Evolutionary conservation across 2,113 vertebrate genomes (phyloP).

Genomic region (Dasyprocta punctata): DNA sequence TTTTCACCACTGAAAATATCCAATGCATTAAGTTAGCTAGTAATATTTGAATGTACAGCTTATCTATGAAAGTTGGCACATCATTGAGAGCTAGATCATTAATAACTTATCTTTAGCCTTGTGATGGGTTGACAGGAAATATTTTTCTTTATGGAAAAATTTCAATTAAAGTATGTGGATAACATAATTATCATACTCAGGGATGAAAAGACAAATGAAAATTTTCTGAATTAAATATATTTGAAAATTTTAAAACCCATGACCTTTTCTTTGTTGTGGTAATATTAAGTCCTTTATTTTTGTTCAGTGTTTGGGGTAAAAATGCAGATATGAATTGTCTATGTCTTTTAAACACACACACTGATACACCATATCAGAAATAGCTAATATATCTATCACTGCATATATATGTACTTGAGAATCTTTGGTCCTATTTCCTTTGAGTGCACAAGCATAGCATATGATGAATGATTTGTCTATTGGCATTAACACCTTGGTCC

Average conservation of each 20-base stretch:
- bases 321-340: background rate
- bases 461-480: background rate
- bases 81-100: background rate
- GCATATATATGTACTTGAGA: background rate
- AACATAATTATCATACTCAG: background rate
- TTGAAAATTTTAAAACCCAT: background rate
- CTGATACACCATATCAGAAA: background rate
- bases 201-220: background rate
- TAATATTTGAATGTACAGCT: background rate
- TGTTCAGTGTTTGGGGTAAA: background rate
- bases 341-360: background rate
- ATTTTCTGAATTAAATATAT: background rate
- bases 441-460: background rate
- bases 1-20: background rate
- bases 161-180: background rate
- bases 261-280: background rate
- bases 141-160: background rate
- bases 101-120: background rate
- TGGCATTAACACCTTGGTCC: conserved; percentile 24
- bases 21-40: background rate
- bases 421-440: background rate
- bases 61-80: background rate
- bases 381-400: background rate
- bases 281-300: background rate
- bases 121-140: background rate